These are phyloP conservation scores for Saccostrea cuccullata DNA, from an alignment of 1,140 invertebrate species.

Conservation along the genomic window DNA sequence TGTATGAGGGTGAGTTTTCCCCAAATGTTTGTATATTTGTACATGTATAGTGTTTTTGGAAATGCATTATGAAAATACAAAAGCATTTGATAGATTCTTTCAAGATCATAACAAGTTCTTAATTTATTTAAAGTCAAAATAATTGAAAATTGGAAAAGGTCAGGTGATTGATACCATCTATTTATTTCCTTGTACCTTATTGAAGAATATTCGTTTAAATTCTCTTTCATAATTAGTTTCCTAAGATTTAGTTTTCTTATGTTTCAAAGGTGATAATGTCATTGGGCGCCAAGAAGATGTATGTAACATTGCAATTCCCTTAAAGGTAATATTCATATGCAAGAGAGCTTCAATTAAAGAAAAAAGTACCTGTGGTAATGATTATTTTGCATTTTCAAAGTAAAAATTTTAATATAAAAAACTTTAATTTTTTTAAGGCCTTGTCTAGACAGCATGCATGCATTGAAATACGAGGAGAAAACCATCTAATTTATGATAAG, in stretches of 20 bases:
- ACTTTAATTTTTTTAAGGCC: constrained; percentile 54
- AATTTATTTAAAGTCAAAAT: too few species aligned
- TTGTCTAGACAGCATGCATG: constrained; percentile 73
- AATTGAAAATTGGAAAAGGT: too few species aligned
- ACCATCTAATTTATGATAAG: constrained; percentile 73
- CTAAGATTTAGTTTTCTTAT: background rate
- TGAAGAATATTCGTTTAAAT: too few species aligned
- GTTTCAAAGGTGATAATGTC: constrained; percentile 69
- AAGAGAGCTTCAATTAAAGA: background rate
- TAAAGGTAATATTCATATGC: constrained; percentile 62
- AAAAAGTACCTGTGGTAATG: background rate
- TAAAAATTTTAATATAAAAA: background rate
- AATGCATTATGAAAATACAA: too few species aligned
- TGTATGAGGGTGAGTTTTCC: constrained; percentile 69
- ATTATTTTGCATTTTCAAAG: background rate
- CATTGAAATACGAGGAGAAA: constrained; percentile 67
- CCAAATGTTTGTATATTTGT: too few species aligned
- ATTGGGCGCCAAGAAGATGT: constrained; percentile 66
- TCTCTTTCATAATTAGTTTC: too few species aligned
- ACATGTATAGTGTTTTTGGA: too few species aligned
- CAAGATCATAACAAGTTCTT: too few species aligned
- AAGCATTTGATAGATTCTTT: too few species aligned
- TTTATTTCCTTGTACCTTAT: too few species aligned
- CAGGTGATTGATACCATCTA: too few species aligned
- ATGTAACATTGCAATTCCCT: constrained; percentile 69